Evolutionary conservation across 1,140 invertebrate species (phyloP).

Genomic region (Zaprionus gabonicus): DNA sequence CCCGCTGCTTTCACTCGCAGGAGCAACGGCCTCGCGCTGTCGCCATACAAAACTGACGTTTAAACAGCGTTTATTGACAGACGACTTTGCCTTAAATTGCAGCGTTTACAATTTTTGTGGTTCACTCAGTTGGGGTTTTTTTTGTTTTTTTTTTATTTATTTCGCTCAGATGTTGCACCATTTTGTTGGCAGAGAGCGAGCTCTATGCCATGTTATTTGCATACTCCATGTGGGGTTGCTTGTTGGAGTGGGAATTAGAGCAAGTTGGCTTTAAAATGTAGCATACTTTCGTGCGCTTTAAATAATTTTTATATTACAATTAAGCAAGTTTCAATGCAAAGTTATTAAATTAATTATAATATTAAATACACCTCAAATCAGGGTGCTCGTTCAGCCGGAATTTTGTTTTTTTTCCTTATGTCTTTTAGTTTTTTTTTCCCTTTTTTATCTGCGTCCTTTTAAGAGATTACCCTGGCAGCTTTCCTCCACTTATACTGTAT

Average conservation of each 20-base stretch:
- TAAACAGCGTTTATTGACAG: constrained; percentile 61
- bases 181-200: constrained; percentile 22
- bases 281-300: neutral
- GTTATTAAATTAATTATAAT: too few relatives aligned
- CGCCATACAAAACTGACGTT: constrained; percentile 40
- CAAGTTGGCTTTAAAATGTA: neutral
- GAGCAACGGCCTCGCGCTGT: constrained; percentile 19
- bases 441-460: neutral
- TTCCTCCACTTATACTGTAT: neutral
- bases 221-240: neutral
- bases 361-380: too few relatives aligned
- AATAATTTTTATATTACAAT: too few relatives aligned
- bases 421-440: too few relatives aligned
- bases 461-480: too few relatives aligned
- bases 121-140: neutral
- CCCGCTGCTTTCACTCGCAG: constrained; percentile 20
- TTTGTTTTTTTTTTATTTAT: constrained; percentile 66
- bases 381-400: too few relatives aligned
- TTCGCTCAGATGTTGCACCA: constrained; percentile 75
- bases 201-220: neutral
- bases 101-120: constrained; percentile 40
- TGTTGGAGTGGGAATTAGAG: neutral
- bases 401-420: too few relatives aligned
- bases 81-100: constrained; percentile 54
- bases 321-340: too few relatives aligned